These are phyloP conservation scores for Apoda limacodes DNA, from an alignment of 2,888 invertebrate genomes.

Conservation along the genomic window DNA sequence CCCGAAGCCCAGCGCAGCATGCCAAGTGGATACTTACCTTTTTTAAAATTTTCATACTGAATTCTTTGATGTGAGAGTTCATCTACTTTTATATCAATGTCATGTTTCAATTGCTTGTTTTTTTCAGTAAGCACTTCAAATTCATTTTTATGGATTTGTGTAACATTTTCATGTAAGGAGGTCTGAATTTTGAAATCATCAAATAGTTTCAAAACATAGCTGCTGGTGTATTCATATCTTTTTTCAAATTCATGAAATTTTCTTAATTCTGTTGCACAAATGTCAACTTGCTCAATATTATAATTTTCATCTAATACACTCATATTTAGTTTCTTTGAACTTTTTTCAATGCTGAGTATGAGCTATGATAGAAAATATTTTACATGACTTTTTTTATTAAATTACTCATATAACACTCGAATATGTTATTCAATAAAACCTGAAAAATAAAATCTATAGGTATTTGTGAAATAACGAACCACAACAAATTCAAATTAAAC, in stretches of 20 bases:
- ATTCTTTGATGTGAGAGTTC: constrained; percentile 33
- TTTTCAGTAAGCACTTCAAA: constrained; percentile 33
- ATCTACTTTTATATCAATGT: constrained; percentile 38
- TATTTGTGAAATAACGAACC: too few relatives aligned
- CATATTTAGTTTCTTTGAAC: too few relatives aligned
- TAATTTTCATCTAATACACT: constrained; percentile 35
- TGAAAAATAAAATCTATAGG: too few relatives aligned
- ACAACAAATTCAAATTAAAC: too few relatives aligned
- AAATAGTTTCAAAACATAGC: constrained; percentile 28
- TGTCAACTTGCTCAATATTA: constrained; percentile 27
- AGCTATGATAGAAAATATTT: too few relatives aligned
- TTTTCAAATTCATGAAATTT: constrained; percentile 27
- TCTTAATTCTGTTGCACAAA: constrained; percentile 25
- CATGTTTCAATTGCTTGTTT: constrained; percentile 38
- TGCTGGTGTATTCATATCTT: constrained; percentile 23
- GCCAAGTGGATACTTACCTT: too few relatives aligned
- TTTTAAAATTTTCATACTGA: constrained; percentile 43
- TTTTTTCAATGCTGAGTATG: too few relatives aligned
- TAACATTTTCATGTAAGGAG: constrained; percentile 19
- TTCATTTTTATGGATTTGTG: constrained; percentile 36
- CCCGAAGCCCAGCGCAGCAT: too few relatives aligned
- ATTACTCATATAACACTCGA: too few relatives aligned
- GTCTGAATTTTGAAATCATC: constrained; percentile 30
- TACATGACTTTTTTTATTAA: too few relatives aligned
- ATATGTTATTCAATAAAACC: too few relatives aligned